phyloP scores from a whole-genome alignment of 2,113 vertebrate genomes.

The Xiphorhynchus elegans region DNA sequence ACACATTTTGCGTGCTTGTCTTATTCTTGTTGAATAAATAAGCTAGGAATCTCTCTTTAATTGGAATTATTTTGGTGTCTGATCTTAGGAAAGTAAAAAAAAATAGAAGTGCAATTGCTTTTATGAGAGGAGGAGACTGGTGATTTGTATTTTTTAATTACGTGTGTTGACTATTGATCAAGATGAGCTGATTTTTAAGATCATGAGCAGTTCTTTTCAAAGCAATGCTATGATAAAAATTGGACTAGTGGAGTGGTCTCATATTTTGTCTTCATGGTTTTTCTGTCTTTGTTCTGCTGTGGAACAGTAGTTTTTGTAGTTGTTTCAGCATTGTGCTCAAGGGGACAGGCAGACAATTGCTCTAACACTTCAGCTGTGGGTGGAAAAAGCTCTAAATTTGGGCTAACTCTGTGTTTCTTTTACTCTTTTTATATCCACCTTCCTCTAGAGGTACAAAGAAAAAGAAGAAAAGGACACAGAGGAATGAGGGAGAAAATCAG shows the following conservation, averaged over 20 bases:
- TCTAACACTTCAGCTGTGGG: constrained; percentile 24
- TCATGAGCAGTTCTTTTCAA: not conserved
- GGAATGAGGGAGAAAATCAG: constrained; percentile 54
- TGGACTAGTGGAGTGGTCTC: not conserved
- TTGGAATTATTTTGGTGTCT: not conserved
- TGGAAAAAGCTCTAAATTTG: constrained; percentile 55
- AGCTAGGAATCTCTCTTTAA: not conserved
- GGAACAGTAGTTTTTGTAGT: constrained; percentile 22
- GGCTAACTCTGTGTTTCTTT: constrained; percentile 54
- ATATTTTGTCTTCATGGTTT: constrained; percentile 21
- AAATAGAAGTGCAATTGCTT: not conserved
- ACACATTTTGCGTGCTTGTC: not conserved
- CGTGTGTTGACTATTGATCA: constrained; percentile 8
- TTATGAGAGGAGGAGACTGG: not conserved
- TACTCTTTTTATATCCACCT: constrained; percentile 41
- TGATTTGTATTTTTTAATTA: constrained; percentile 45
- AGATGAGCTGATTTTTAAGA: not conserved
- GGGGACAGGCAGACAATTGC: constrained; percentile 45
- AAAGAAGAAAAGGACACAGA: constrained; percentile 80
- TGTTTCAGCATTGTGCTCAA: constrained; percentile 42
- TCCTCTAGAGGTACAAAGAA: constrained; percentile 72
- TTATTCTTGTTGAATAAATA: not conserved
- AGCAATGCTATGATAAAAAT: constrained; percentile 16
- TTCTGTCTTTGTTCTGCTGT: constrained; percentile 47
- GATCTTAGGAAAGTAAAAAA: not conserved